Conservation (phyloP, 2,888 invertebrate species). For the Leptothorax acervorum region DNA sequence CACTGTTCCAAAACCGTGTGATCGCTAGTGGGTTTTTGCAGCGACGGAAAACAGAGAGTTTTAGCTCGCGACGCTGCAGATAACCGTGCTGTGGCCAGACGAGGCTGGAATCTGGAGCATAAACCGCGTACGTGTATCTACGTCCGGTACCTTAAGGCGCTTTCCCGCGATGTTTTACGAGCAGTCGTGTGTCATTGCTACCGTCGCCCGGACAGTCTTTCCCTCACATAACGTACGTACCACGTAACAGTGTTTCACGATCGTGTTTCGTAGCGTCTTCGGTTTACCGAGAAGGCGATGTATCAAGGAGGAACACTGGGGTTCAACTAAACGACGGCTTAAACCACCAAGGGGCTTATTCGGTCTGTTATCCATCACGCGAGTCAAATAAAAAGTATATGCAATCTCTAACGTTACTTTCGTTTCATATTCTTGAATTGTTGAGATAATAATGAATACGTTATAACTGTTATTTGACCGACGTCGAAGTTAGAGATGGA, state of each 20-base stretch:
- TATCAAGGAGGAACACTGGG: slow-evolving; percentile 26
- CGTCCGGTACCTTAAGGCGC: slow-evolving; percentile 65
- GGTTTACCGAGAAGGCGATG: slow-evolving; percentile 52
- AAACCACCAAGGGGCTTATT: slow-evolving; percentile 34
- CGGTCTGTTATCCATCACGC: slow-evolving; percentile 8
- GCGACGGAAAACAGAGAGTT: slow-evolving; percentile 37
- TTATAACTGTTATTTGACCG: not conserved
- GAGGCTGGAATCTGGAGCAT: slow-evolving; percentile 60
- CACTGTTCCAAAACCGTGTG: slow-evolving; percentile 7
- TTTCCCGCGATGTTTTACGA: slow-evolving; percentile 72
- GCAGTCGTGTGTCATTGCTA: slow-evolving; percentile 74
- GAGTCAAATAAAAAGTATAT: slow-evolving; percentile 1
- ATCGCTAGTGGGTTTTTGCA: slow-evolving; percentile 36
- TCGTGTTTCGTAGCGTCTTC: slow-evolving; percentile 52
- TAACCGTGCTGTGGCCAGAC: slow-evolving; percentile 40
- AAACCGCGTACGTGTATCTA: slow-evolving; percentile 65
- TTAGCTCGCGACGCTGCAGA: slow-evolving; percentile 23
- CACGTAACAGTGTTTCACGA: slow-evolving; percentile 50
- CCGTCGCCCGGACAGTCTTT: slow-evolving; percentile 51
- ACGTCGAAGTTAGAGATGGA: not conserved
- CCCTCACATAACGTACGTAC: slow-evolving; percentile 36
- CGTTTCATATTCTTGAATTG: not conserved
- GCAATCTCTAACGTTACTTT: not conserved
- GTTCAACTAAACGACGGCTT: slow-evolving; percentile 42
- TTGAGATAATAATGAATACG: not conserved